These are phyloP conservation scores for Heliconius hermathena DNA, from an alignment of 1,140 invertebrate species.

Conservation along the genomic window DNA sequence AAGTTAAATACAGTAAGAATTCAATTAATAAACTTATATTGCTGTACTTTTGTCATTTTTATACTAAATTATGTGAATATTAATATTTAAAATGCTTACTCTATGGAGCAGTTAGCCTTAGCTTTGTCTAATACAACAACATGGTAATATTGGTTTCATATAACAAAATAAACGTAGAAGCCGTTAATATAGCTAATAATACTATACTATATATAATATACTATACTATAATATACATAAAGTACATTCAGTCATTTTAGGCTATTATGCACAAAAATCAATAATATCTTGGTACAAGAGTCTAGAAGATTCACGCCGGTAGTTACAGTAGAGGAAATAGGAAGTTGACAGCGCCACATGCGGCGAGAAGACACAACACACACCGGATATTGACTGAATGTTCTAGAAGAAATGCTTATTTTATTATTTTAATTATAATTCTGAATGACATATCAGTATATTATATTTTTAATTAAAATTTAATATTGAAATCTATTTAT, in stretches of 20 bases:
- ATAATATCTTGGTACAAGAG: slow-evolving; percentile 47
- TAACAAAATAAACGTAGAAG: background rate
- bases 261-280: slow-evolving; percentile 43
- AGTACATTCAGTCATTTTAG: background rate
- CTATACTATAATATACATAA: background rate
- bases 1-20: background rate
- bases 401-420: slow-evolving; percentile 51
- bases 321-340: slow-evolving; percentile 42
- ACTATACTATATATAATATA: background rate
- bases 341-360: slow-evolving; percentile 53
- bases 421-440: slow-evolving; percentile 36
- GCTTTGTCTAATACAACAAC: background rate
- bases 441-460: slow-evolving; percentile 32
- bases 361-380: slow-evolving; percentile 51
- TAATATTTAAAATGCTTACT: background rate
- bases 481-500: background rate
- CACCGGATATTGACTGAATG: slow-evolving; percentile 57
- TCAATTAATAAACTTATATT: background rate
- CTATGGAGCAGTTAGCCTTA: background rate
- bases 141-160: background rate
- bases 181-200: background rate
- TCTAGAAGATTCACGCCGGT: slow-evolving; percentile 47
- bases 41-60: background rate
- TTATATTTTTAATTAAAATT: slow-evolving; percentile 13
- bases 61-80: background rate